These are phyloP conservation scores for Apotomis betuletana DNA, from an alignment of 2,888 invertebrate species.

Conservation along the genomic window DNA sequence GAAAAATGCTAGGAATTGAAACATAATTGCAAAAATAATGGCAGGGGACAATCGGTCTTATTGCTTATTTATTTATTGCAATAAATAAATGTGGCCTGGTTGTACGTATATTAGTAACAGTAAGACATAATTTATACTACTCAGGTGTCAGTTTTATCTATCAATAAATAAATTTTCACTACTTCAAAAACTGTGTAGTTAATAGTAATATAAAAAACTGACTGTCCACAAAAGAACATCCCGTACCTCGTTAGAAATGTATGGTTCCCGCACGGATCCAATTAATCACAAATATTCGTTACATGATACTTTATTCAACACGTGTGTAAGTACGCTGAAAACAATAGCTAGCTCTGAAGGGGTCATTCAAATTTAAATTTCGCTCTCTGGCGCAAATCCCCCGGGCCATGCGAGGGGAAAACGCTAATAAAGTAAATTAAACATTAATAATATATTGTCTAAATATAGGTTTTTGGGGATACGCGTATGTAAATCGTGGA, in stretches of 20 bases:
- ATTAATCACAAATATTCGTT: slow-evolving; percentile 27
- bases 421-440: slow-evolving; percentile 83
- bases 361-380: slow-evolving; percentile 83
- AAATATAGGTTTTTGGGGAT: slow-evolving; percentile 74
- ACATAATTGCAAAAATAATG: too few species aligned
- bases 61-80: too few species aligned
- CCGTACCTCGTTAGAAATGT: neutral
- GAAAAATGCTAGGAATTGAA: too few species aligned
- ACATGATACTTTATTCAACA: slow-evolving; percentile 34
- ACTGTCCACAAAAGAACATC: neutral
- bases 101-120: too few species aligned
- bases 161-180: too few species aligned
- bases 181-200: too few species aligned
- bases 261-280: neutral
- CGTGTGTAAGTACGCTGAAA: slow-evolving; percentile 39
- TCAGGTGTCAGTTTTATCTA: too few species aligned
- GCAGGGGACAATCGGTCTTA: too few species aligned
- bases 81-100: too few species aligned
- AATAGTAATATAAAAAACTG: too few species aligned
- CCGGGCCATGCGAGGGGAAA: slow-evolving; percentile 67
- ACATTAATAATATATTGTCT: slow-evolving; percentile 83
- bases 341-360: slow-evolving; percentile 49
- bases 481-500: slow-evolving; percentile 70
- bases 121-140: too few species aligned
- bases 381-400: slow-evolving; percentile 75